Conservation (phyloP, 2,113 vertebrate genomes). For the Pao palembangensis region DNA sequence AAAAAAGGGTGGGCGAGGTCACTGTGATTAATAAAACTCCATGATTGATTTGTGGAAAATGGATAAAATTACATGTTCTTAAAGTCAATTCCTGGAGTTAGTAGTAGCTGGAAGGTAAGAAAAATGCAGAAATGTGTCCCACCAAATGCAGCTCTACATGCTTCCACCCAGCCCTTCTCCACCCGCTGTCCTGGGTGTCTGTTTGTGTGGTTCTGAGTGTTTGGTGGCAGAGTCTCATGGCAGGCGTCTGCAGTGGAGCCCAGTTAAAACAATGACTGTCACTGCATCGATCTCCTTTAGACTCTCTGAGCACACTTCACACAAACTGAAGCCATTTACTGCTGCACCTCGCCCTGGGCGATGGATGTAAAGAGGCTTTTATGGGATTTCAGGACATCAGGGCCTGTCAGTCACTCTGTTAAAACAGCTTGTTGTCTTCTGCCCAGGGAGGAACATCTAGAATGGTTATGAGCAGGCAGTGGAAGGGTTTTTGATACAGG, state of each 20-base stretch:
- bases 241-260: slow-evolving; percentile 12
- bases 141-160: background rate
- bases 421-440: slow-evolving; percentile 32
- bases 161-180: slow-evolving; percentile 2
- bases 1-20: too few relatives aligned
- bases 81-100: too few relatives aligned
- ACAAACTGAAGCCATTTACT: slow-evolving; percentile 57
- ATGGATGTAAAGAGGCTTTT: slow-evolving; percentile 52
- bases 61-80: too few relatives aligned
- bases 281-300: slow-evolving; percentile 55
- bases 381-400: slow-evolving; percentile 54
- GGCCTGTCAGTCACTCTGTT: slow-evolving; percentile 54
- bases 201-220: too few relatives aligned
- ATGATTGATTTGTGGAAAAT: too few relatives aligned
- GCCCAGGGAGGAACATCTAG: slow-evolving; percentile 21
- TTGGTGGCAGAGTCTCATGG: too few relatives aligned
- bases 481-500: slow-evolving; percentile 32
- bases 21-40: too few relatives aligned
- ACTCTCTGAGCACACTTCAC: slow-evolving; percentile 48
- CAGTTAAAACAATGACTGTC: slow-evolving; percentile 47
- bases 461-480: slow-evolving; percentile 38
- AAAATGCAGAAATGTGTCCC: too few relatives aligned
- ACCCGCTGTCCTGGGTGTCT: background rate
- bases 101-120: too few relatives aligned
- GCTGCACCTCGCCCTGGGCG: slow-evolving; percentile 46